These are phyloP conservation scores for Phylloscopus trochiloides DNA, from an alignment of 2,113 vertebrate species.

Conservation along the genomic window DNA sequence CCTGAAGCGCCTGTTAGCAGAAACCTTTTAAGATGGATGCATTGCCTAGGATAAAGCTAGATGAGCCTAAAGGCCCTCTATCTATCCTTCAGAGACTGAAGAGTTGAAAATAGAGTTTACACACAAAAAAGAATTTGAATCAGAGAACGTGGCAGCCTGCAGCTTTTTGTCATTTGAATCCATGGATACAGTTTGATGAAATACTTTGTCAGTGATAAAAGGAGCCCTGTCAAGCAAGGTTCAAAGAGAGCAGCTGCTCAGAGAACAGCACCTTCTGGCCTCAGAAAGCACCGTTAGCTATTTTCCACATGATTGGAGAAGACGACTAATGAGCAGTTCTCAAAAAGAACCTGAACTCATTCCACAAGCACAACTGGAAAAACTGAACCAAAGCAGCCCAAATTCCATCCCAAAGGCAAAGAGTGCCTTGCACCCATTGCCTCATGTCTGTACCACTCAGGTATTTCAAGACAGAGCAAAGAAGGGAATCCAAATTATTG, in stretches of 20 bases:
- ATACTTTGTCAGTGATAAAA: not conserved
- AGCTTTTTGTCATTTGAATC: slow-evolving; percentile 9
- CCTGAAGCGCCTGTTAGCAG: not conserved
- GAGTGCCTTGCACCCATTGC: not conserved
- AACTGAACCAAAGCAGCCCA: not conserved
- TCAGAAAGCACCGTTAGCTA: not conserved
- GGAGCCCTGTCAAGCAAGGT: not conserved
- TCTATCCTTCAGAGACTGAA: not conserved
- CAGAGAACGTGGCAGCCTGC: not conserved
- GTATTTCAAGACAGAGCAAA: not conserved
- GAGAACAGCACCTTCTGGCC: not conserved
- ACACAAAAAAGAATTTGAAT: not conserved
- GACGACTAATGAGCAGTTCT: not conserved
- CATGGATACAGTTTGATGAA: not conserved
- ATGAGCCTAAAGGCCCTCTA: not conserved
- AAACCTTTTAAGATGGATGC: not conserved
- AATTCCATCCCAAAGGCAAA: not conserved
- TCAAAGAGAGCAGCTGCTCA: slow-evolving; percentile 16
- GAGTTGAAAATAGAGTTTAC: not conserved
- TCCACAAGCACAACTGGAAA: not conserved
- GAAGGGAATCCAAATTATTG: not conserved
- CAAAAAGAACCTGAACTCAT: not conserved
- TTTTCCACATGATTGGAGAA: not conserved
- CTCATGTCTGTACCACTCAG: not conserved
- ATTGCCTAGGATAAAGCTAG: not conserved